Evolutionary conservation across 2,113 vertebrate species (phyloP), one percentile per base, ranked within the genome.

Genomic region (Serinus canaria): DNA sequence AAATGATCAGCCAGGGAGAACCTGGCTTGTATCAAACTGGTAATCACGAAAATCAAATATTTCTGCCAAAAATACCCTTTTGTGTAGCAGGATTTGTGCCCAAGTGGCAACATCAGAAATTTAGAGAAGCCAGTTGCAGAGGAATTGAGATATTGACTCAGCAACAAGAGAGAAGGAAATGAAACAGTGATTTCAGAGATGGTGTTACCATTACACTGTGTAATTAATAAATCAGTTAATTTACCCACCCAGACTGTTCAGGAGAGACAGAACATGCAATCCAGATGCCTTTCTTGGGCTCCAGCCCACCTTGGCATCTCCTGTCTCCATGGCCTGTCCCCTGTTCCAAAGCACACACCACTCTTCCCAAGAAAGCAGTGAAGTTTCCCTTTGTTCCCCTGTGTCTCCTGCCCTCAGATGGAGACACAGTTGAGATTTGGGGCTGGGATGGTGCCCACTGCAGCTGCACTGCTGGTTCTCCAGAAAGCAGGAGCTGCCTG

Each of bases 211-310:
- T 60, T 60, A 11, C 9, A 4, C 7, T 44, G 62, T 41, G 31
- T 59, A 68, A 79, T 85, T 73, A 94, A 59, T 44, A 56, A 56
- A 62, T 64, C 44, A 35, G 25, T 56, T 89, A 43, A 64, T 74
- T 91, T n/a, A 87, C 39, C 70, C 0, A 0, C 90, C 44, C 0
- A 0, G 20, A 56, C 35, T 79, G n/a, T 23, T 75, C 31, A 72
- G 87, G 75, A 62, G 70, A 31, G 46, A 10, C 58, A 35, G 44
- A 35, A 15, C 66, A 33, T 17, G 25, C 39, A 33, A 88, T 17
- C 30, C 35, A 73, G 30, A 24, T 3, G 1, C 59, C 46, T 56
- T 79, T 24, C 74, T 47, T 28, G 67, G 58, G 27, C 76, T 74
- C 27, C 59, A 66, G 41, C 73, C 55, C 49, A 39, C 41, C 76